These are phyloP conservation scores for Dioctria linearis DNA, from an alignment of 2,888 invertebrate genomes.

Conservation along the genomic window DNA sequence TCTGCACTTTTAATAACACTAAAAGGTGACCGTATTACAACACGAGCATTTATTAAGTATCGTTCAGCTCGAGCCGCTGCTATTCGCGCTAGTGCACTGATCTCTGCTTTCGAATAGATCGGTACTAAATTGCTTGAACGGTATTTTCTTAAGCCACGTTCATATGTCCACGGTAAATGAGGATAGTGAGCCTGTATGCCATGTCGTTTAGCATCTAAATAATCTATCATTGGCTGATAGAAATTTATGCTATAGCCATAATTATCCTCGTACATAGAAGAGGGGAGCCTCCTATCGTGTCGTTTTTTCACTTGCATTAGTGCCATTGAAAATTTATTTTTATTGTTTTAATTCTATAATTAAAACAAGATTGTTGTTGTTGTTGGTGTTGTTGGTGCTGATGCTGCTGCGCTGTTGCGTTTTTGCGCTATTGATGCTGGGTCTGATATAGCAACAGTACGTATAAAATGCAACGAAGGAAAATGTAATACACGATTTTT, in stretches of 20 bases:
- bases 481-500: constrained; percentile 18
- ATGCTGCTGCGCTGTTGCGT: too few relatives aligned
- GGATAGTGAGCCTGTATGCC: constrained; percentile 70
- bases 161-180: constrained; percentile 83
- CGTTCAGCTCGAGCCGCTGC: constrained; percentile 80
- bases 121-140: constrained; percentile 77
- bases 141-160: constrained; percentile 79
- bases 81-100: constrained; percentile 77
- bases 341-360: constrained; percentile 35
- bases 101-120: constrained; percentile 79
- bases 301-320: constrained; percentile 71
- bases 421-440: too few relatives aligned
- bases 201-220: constrained; percentile 80
- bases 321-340: constrained; percentile 65
- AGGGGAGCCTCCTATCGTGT: constrained; percentile 72
- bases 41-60: constrained; percentile 73
- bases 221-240: constrained; percentile 91
- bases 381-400: too few relatives aligned
- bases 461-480: constrained; percentile 32
- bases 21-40: constrained; percentile 70
- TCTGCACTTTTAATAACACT: constrained; percentile 74
- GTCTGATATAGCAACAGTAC: too few relatives aligned
- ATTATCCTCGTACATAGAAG: constrained; percentile 84
- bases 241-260: constrained; percentile 88
- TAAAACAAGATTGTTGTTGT: constrained; percentile 2